A percentile compares a stretch with the other conserved stretches of the same genome.
Evolutionary conservation across 2,797 vertebrate species (phyloP).

Genomic region (Gallirallus australis): DNA sequence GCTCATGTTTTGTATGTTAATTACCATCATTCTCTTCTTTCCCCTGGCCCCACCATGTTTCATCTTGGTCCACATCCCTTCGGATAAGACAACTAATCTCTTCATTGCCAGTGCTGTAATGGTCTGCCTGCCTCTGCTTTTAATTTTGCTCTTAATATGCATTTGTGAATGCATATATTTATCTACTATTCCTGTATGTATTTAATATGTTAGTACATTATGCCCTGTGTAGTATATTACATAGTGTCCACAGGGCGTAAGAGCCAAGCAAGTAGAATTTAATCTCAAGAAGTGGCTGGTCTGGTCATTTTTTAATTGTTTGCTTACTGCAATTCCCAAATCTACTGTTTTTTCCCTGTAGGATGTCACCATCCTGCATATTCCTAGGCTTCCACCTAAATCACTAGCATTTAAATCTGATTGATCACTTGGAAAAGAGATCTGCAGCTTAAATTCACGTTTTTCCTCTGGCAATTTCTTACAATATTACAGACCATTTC

Average conservation of each 20-base stretch:
- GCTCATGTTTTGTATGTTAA: neutral
- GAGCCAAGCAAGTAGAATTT: neutral
- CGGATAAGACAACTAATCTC: neutral
- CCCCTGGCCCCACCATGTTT: neutral
- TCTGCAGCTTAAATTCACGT: neutral
- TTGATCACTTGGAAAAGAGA: neutral
- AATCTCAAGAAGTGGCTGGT: neutral
- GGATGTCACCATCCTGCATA: neutral
- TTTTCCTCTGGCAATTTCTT: neutral
- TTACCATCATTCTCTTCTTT: neutral
- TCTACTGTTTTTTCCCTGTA: neutral
- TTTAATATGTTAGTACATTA: neutral
- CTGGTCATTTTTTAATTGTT: neutral
- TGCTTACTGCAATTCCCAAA: neutral
- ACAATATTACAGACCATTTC: neutral
- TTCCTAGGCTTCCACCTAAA: neutral
- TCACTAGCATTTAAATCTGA: neutral
- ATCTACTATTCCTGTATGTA: neutral
- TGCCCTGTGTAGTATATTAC: neutral
- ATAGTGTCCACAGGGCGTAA: rapidly evolving
- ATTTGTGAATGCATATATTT: neutral
- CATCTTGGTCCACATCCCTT: neutral
- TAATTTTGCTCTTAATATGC: neutral
- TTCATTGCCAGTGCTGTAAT: neutral
- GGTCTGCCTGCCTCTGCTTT: neutral